Percentiles rank a stretch among this genome's conserved stretches.
These are phyloP conservation scores for Bradypodion ventrale DNA, from an alignment of 2,797 vertebrate genomes.

Conservation along the genomic window DNA sequence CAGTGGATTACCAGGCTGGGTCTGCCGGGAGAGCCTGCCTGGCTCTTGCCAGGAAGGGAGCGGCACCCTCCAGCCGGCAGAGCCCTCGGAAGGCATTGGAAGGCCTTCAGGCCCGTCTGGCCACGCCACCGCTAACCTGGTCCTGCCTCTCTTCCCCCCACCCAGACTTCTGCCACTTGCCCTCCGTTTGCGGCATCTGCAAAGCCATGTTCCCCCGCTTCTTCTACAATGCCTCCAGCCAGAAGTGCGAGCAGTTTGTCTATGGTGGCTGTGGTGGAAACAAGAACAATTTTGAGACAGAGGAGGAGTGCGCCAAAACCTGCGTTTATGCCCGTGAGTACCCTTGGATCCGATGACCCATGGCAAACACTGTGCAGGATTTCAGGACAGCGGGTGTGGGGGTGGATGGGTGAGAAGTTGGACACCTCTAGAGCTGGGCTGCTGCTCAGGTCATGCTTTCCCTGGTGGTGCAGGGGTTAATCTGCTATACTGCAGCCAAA, in stretches of 20 bases:
- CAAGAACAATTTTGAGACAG: slow-evolving; percentile 67
- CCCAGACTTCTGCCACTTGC: slow-evolving; percentile 15
- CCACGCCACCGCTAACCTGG: not conserved
- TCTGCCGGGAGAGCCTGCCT: too few species aligned
- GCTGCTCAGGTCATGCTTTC: too few species aligned
- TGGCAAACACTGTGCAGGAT: too few species aligned
- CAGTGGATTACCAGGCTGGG: too few species aligned
- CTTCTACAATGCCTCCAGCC: slow-evolving; percentile 60
- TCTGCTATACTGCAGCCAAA: too few species aligned
- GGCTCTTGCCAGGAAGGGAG: too few species aligned
- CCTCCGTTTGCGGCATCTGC: slow-evolving; percentile 67
- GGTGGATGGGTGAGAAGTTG: too few species aligned
- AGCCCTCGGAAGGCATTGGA: too few species aligned
- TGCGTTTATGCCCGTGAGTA: not conserved
- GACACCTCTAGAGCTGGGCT: too few species aligned
- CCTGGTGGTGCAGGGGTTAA: too few species aligned
- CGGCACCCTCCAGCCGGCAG: too few species aligned
- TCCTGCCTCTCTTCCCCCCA: not conserved
- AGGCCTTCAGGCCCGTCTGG: too few species aligned
- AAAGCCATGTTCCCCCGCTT: slow-evolving; percentile 65
- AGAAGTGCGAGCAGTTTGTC: slow-evolving; percentile 65
- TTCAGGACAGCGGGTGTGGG: rapidly evolving
- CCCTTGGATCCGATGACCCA: rapidly evolving
- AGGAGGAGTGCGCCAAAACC: slow-evolving; percentile 52
- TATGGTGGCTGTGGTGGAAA: slow-evolving; percentile 77